phyloP scores from a whole-genome alignment of 2,113 vertebrate species.

The Tetraodon nigroviridis region DNA sequence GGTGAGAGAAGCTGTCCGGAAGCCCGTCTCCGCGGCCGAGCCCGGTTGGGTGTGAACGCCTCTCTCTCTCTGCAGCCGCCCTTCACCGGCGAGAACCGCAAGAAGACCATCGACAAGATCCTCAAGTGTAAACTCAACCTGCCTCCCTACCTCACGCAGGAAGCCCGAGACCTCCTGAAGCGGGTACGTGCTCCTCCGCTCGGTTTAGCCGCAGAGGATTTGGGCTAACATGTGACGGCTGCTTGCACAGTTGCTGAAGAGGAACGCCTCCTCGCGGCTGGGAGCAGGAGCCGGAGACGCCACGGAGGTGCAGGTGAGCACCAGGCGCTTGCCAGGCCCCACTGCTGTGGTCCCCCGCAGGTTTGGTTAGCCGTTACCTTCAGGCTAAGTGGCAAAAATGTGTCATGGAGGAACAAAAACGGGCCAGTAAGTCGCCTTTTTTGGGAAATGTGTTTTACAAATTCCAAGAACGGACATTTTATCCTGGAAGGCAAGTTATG shows the following conservation, averaged over 20 bases:
- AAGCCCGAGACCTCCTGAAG: slow-evolving; percentile 99
- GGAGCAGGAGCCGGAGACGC: slow-evolving; percentile 92
- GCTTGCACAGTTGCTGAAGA: slow-evolving; percentile 89
- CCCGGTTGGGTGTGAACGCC: no score
- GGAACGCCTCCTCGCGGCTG: slow-evolving; percentile 92
- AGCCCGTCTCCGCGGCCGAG: no score
- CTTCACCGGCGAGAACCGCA: slow-evolving; percentile 97
- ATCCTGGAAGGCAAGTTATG: no score
- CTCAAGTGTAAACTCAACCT: slow-evolving; percentile 99
- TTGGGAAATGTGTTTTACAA: no score
- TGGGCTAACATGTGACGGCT: slow-evolving; percentile 11
- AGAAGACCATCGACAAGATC: slow-evolving; percentile 99
- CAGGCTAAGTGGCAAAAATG: no score
- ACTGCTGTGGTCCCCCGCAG: no score
- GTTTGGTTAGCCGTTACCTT: no score
- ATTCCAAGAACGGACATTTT: no score
- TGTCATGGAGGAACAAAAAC: no score
- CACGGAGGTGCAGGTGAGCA: slow-evolving; percentile 91
- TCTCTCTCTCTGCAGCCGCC: slow-evolving; percentile 80
- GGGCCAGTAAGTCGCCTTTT: no score
- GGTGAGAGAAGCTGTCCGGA: slow-evolving; percentile 78
- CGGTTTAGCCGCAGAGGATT: neutral
- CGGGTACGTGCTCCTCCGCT: slow-evolving; percentile 74
- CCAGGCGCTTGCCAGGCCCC: neutral
- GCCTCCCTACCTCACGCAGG: slow-evolving; percentile 99